Evolutionary conservation across 37 sponge, comb jelly and placozoan species (phyloP).

Genomic region (Halichondria panicea): DNA sequence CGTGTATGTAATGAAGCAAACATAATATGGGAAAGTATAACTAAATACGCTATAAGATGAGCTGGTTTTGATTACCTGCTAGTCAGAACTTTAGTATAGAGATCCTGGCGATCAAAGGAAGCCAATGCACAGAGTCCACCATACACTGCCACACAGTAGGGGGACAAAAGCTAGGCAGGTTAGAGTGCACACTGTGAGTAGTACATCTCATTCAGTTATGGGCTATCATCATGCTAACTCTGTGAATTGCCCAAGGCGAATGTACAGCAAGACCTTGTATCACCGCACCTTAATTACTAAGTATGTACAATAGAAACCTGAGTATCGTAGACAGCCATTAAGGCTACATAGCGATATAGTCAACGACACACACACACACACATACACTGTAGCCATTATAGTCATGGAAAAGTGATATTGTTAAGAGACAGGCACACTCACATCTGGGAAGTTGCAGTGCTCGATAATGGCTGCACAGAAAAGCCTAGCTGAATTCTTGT

Average conservation of each 20-base stretch:
- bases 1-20: background rate
- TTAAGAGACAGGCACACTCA: conserved; percentile 33
- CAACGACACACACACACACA: too few relatives aligned
- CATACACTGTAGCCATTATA: too few relatives aligned
- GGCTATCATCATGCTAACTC: too few relatives aligned
- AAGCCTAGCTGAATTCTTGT: conserved; percentile 86
- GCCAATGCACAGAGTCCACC: conserved; percentile 93
- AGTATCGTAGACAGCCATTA: too few relatives aligned
- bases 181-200: too few relatives aligned
- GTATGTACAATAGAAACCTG: too few relatives aligned
- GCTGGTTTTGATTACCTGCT: conserved; percentile 44
- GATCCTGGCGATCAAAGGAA: conserved; percentile 85
- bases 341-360: too few relatives aligned
- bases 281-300: too few relatives aligned
- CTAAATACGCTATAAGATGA: background rate
- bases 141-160: conserved; percentile 87
- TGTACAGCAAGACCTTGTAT: too few relatives aligned
- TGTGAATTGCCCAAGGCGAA: too few relatives aligned
- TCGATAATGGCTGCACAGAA: conserved; percentile 77
- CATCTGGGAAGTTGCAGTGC: conserved; percentile 84
- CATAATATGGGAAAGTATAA: background rate
- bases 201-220: too few relatives aligned
- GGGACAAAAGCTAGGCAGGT: conserved; percentile 83
- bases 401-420: conserved; percentile 7
- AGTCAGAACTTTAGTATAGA: conserved; percentile 74